phyloP scores from a whole-genome alignment of 1,140 invertebrate species.

The Calycopis cecrops region DNA sequence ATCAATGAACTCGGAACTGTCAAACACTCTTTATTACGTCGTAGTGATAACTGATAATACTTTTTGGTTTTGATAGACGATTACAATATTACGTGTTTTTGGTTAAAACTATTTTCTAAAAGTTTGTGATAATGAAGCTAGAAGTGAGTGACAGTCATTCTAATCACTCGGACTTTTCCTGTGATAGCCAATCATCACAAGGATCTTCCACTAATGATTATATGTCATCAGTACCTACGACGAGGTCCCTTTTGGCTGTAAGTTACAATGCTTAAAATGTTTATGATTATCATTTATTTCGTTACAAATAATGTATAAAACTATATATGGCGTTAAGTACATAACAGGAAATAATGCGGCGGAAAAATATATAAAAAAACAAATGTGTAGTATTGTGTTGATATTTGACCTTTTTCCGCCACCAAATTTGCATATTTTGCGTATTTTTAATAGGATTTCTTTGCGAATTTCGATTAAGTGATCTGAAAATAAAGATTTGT shows the following conservation, averaged over 20 bases:
- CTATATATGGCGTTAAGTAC: no score
- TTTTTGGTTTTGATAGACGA: slow-evolving; percentile 24
- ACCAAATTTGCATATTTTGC: no score
- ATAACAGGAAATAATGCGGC: no score
- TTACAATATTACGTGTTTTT: slow-evolving; percentile 51
- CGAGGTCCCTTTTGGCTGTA: slow-evolving; percentile 54
- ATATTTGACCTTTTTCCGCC: no score
- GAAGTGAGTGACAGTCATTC: slow-evolving; percentile 67
- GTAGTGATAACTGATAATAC: slow-evolving; percentile 29
- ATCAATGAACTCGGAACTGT: slow-evolving; percentile 47
- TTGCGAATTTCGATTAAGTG: no score
- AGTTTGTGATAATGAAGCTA: slow-evolving; percentile 57
- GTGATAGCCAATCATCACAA: slow-evolving; percentile 65
- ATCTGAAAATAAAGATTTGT: no score
- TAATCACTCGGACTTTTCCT: slow-evolving; percentile 64
- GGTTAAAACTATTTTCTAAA: slow-evolving; percentile 29
- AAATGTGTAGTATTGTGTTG: no score
- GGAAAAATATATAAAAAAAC: no score
- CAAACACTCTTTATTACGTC: slow-evolving; percentile 34
- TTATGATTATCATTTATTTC: background rate
- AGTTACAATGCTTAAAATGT: slow-evolving; percentile 24
- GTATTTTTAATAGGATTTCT: no score
- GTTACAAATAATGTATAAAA: no score
- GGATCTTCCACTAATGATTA: slow-evolving; percentile 67
- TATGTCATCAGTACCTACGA: slow-evolving; percentile 46